Conservation (phyloP, 2,797 vertebrate genomes). For the Brachyrhaphis roseni region DNA sequence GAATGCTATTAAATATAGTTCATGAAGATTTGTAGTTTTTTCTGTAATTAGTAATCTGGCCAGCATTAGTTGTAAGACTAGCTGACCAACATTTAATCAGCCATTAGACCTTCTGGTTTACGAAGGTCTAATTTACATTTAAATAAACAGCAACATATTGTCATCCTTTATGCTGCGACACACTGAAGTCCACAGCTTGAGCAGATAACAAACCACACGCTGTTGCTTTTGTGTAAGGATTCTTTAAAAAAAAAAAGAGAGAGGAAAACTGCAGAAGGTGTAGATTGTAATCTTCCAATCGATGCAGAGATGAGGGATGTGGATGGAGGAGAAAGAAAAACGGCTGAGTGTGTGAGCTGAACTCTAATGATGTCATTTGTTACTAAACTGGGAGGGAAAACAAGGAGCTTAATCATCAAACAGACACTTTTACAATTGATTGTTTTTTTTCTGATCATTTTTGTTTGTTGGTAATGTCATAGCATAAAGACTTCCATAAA, state of each 20-base stretch:
- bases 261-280: slow-evolving; percentile 30
- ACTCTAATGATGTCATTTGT: slow-evolving; percentile 25
- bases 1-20: not conserved
- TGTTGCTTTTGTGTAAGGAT: slow-evolving; percentile 8
- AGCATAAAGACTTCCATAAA: not conserved
- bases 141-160: slow-evolving; percentile 12
- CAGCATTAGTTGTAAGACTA: not conserved
- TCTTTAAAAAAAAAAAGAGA: not conserved
- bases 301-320: slow-evolving; percentile 18
- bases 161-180: not conserved
- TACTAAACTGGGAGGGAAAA: slow-evolving; percentile 14
- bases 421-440: not conserved
- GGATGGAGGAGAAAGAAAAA: slow-evolving; percentile 2
- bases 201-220: slow-evolving; percentile 27
- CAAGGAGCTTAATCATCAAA: slow-evolving; percentile 16
- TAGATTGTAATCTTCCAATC: slow-evolving; percentile 44
- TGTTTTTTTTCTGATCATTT: not conserved
- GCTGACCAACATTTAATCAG: not conserved
- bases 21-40: not conserved
- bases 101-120: not conserved
- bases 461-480: not conserved
- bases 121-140: slow-evolving; percentile 35
- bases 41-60: not conserved
- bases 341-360: slow-evolving; percentile 9
- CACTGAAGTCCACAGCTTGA: slow-evolving; percentile 20